Evolutionary conservation across 2,888 invertebrate genomes (phyloP).

Genomic region (Cryptophagus acutangulus): DNA sequence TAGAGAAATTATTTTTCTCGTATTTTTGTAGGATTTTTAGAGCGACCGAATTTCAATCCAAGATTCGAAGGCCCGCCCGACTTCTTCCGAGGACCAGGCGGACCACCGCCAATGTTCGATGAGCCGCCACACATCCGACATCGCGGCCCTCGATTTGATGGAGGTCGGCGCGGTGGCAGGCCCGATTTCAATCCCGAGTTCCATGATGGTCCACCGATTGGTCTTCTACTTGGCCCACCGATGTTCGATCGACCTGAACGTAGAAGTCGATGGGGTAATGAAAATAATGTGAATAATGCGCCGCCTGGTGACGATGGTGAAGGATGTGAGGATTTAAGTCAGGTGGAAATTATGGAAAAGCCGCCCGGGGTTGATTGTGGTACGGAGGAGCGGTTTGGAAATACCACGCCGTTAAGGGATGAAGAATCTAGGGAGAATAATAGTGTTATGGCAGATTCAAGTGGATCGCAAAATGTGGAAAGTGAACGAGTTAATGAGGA

Average conservation of each 20-base stretch:
- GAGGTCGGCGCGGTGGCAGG: slow-evolving; percentile 14
- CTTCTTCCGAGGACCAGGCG: slow-evolving; percentile 35
- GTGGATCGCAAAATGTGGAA: no score
- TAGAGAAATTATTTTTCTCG: not conserved
- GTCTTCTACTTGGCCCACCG: no score
- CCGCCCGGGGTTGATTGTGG: slow-evolving; percentile 5
- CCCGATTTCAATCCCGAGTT: slow-evolving; percentile 12
- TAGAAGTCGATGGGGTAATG: slow-evolving; percentile 24
- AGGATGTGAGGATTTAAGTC: slow-evolving; percentile 3
- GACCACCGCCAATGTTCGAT: slow-evolving; percentile 30
- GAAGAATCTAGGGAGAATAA: no score
- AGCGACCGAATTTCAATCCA: slow-evolving; percentile 35
- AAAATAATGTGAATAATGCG: slow-evolving; percentile 7
- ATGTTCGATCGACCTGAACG: slow-evolving; percentile 19
- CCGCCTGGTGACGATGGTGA: slow-evolving; percentile 6
- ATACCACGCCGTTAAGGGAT: slow-evolving; percentile 25
- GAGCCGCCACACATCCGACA: slow-evolving; percentile 24
- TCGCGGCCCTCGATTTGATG: slow-evolving; percentile 26
- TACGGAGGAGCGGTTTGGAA: slow-evolving; percentile 17
- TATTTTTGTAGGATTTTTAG: slow-evolving; percentile 24
- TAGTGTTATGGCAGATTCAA: no score
- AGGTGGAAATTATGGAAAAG: not conserved
- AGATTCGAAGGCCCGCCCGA: slow-evolving; percentile 39
- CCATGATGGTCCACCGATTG: slow-evolving; percentile 11
- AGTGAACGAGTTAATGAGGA: not conserved